These are phyloP conservation scores for Macrosoma leucophasiata DNA, from an alignment of 2,888 invertebrate genomes.

Conservation along the genomic window DNA sequence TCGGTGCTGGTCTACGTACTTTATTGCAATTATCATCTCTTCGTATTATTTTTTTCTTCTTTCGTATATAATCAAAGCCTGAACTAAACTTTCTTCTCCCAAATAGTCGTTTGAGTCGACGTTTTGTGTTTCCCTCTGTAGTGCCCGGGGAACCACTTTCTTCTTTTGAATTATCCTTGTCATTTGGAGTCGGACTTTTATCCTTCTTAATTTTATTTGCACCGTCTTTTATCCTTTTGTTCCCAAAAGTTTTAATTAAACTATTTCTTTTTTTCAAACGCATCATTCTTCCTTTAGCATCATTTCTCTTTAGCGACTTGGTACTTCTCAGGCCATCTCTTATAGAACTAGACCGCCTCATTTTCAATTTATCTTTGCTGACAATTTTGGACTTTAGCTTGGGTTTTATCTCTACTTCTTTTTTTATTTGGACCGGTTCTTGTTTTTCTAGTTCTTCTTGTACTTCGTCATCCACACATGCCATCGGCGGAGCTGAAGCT, in stretches of 20 bases:
- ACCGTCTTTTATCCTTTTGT: slow-evolving; percentile 60
- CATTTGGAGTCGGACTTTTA: slow-evolving; percentile 43
- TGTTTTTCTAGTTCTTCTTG: slow-evolving; percentile 43
- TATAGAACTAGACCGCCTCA: slow-evolving; percentile 60
- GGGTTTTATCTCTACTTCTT: slow-evolving; percentile 47
- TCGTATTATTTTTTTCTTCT: slow-evolving; percentile 85
- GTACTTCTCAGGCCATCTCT: slow-evolving; percentile 68
- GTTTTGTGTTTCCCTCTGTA: slow-evolving; percentile 60
- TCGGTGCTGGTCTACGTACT: slow-evolving; percentile 63
- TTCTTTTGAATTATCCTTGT: slow-evolving; percentile 63
- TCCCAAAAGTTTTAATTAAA: slow-evolving; percentile 57
- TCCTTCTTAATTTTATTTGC: slow-evolving; percentile 51
- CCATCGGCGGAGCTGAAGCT: slow-evolving; percentile 86
- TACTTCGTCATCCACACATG: slow-evolving; percentile 68
- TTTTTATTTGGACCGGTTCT: slow-evolving; percentile 43
- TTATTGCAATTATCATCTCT: slow-evolving; percentile 71
- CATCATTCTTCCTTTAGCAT: slow-evolving; percentile 60
- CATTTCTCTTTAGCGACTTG: slow-evolving; percentile 61
- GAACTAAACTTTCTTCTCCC: slow-evolving; percentile 86
- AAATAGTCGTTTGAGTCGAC: slow-evolving; percentile 77
- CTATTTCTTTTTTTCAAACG: slow-evolving; percentile 68
- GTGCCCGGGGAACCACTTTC: slow-evolving; percentile 40
- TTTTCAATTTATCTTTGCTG: slow-evolving; percentile 55
- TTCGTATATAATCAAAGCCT: slow-evolving; percentile 92
- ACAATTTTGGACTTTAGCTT: slow-evolving; percentile 62